Evolutionary conservation across 2,888 invertebrate species (phyloP).

Genomic region (Chymomyza procnemis): DNA sequence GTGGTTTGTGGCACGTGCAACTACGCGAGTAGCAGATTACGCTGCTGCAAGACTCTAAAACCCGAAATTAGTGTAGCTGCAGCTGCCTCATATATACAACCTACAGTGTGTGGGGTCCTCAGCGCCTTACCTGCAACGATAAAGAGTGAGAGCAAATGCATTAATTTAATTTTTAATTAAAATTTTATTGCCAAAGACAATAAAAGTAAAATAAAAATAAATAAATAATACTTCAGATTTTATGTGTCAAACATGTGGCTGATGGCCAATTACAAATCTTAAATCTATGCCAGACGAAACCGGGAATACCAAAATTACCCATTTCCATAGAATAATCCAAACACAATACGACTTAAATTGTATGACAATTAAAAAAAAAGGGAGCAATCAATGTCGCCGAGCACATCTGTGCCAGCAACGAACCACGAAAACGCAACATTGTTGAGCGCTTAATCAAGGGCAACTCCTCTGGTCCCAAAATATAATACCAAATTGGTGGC

Average conservation of each 20-base stretch:
- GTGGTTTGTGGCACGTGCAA: neutral
- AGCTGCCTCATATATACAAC: neutral
- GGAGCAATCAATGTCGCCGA: slow-evolving; percentile 51
- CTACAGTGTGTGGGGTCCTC: neutral
- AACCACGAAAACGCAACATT: slow-evolving; percentile 34
- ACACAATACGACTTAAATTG: slow-evolving; percentile 46
- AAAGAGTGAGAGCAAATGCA: neutral
- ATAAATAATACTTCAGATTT: slow-evolving; percentile 32
- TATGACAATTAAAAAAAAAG: slow-evolving; percentile 70
- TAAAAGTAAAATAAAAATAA: slow-evolving; percentile 12
- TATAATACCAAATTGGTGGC: slow-evolving; percentile 21
- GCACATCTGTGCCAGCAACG: neutral
- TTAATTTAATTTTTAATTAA: slow-evolving; percentile 28
- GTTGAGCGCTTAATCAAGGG: slow-evolving; percentile 63
- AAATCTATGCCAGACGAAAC: slow-evolving; percentile 40
- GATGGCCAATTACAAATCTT: slow-evolving; percentile 57
- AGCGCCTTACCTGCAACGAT: slow-evolving; percentile 54
- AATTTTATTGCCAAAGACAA: slow-evolving; percentile 24
- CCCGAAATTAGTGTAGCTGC: slow-evolving; percentile 24
- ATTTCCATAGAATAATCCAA: neutral
- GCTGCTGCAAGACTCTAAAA: neutral
- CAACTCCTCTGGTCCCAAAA: neutral
- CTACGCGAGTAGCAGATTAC: neutral
- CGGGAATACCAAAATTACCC: neutral
- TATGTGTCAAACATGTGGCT: slow-evolving; percentile 40